Evolutionary conservation across 2,113 vertebrate genomes (phyloP), one percentile per base, ranked within the genome.

Genomic region (Psittacula cyanocephala): DNA sequence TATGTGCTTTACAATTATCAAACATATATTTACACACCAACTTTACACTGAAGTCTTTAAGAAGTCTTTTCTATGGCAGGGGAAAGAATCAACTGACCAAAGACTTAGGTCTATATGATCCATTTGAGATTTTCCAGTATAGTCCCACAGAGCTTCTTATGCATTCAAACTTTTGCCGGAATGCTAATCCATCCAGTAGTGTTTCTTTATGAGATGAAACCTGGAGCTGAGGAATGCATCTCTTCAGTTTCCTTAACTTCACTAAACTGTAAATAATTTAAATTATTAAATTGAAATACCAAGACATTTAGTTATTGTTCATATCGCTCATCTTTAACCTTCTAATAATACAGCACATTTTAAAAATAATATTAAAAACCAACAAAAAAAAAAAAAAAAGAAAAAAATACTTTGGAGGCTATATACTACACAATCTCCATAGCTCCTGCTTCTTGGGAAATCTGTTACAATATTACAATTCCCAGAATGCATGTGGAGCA

Each of bases 261-360:
- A 96, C 94, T 93, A 95, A 96, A 95, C 96, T 97, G 93, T 85
- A 84, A 92, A 96, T 96, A 91, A 97, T 91, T 97, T 96, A 96
- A 91, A 94, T 95, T 89, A 95, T 94, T 95, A 96, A 97, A 97
- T 93, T 96, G 93, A 97, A 97, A 98, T 97, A 97, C 96, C 97
- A 93, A 97, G 97, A 97, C 96, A 96, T 91, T 95, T 89, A 96
- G 88, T 96, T 97, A 97, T 97, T 98, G 98, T 98, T 98, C 98
- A 93, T 97, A 96, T 97, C 78, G 96, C 98, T 98, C 97, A 91
- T 97, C 91, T 94, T 96, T 95, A 95, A 95, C 98, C 96, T 97
- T 97, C 97, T 96, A 97, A 93, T 96, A 97, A 93, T 96, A 98
- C 96, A 88, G 94, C 94, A 97, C 96, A 94, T 97, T 97, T 97